Percentiles rank a stretch among this genome's conserved stretches.
Conservation (phyloP, 2,888 invertebrate species). For the Venusia cambrica region DNA sequence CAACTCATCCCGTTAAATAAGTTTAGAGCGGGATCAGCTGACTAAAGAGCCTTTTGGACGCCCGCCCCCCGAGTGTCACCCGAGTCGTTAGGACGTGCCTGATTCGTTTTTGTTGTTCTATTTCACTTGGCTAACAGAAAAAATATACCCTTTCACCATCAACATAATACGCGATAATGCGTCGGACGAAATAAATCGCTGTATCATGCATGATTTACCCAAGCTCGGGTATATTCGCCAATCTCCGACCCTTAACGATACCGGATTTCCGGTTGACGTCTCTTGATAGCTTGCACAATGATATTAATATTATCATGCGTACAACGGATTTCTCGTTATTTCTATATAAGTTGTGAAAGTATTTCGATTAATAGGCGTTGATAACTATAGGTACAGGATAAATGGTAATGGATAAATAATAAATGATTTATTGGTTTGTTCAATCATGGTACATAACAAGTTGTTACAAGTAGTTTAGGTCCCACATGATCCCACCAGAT, state of each 20-base stretch:
- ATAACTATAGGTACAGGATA: too few species aligned
- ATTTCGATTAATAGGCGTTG: too few species aligned
- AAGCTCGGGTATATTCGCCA: slow-evolving; percentile 26
- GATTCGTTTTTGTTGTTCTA: slow-evolving; percentile 63
- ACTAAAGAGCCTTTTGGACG: slow-evolving; percentile 38
- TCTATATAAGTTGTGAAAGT: too few species aligned
- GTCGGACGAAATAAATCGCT: slow-evolving; percentile 28
- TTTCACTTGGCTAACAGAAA: slow-evolving; percentile 30
- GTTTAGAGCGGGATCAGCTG: too few species aligned
- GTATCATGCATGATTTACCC: slow-evolving; percentile 24
- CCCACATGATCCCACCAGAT: too few species aligned
- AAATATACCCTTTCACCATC: slow-evolving; percentile 29
- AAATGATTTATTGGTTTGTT: too few species aligned
- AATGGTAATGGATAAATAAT: too few species aligned
- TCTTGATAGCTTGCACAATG: slow-evolving; percentile 24
- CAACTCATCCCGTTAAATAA: too few species aligned
- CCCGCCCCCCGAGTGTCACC: slow-evolving; percentile 46
- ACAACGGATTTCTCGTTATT: slow-evolving; percentile 20
- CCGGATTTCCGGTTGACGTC: slow-evolving; percentile 27
- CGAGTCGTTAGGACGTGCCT: slow-evolving; percentile 52
- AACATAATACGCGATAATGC: slow-evolving; percentile 31
- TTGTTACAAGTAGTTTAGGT: too few species aligned
- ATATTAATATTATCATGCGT: slow-evolving; percentile 24
- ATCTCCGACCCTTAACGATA: slow-evolving; percentile 30
- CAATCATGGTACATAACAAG: too few species aligned